These are phyloP conservation scores for Gymnoscopelus braueri DNA, from an alignment of 2,797 vertebrate genomes.

Conservation along the genomic window DNA sequence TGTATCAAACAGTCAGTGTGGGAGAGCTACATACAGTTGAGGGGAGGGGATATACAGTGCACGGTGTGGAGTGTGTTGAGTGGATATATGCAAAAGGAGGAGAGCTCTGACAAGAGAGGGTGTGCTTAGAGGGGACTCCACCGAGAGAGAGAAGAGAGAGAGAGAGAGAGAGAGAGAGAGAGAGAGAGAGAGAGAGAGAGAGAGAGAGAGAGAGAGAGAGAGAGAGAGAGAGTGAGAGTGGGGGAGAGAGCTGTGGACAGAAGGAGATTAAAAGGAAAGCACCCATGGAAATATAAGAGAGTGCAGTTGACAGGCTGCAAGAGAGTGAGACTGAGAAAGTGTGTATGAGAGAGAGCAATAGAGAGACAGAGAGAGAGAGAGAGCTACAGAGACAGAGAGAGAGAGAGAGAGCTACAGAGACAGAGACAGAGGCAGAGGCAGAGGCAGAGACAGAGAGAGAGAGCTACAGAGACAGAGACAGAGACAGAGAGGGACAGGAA, in stretches of 20 bases:
- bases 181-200: background rate
- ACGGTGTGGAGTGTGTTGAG: slow-evolving; percentile 1
- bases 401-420: too few relatives aligned
- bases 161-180: slow-evolving; percentile 40
- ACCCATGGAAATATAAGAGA: background rate
- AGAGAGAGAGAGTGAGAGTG: slow-evolving; percentile 28
- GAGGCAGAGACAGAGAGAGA: too few relatives aligned
- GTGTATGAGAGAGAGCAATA: slow-evolving; percentile 15
- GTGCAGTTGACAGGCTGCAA: too few relatives aligned
- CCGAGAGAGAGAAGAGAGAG: slow-evolving; percentile 10
- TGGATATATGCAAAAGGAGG: background rate
- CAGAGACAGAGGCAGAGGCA: slow-evolving; percentile 1
- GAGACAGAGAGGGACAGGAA: background rate
- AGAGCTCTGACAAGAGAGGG: background rate
- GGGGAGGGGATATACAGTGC: background rate
- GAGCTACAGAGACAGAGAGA: slow-evolving; percentile 4
- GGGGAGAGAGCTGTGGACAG: slow-evolving; percentile 42
- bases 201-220: slow-evolving; percentile 39
- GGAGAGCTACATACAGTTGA: too few relatives aligned
- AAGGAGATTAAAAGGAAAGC: background rate
- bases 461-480: slow-evolving; percentile 12
- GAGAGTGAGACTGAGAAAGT: background rate
- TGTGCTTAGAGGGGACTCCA: too few relatives aligned
- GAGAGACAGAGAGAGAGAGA: slow-evolving; percentile 20
- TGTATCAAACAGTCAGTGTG: too few relatives aligned